phyloP scores from a whole-genome alignment of 2,888 invertebrate species.

The Tetrapedia diversipes region DNA sequence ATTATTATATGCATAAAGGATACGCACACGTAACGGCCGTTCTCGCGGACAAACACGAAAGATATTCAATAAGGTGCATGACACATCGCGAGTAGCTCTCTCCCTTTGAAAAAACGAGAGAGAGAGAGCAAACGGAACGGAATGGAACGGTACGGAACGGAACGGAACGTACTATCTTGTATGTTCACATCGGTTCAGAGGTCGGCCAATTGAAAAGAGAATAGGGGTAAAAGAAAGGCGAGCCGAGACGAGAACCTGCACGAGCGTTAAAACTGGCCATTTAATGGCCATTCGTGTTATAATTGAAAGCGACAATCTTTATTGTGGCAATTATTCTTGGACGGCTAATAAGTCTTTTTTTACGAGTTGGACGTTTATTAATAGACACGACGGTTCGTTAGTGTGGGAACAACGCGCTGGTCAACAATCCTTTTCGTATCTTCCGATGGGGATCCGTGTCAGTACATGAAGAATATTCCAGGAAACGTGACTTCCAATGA shows the following conservation, averaged over 20 bases:
- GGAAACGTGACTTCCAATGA: conserved; percentile 3
- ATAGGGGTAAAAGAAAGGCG: conserved; percentile 9
- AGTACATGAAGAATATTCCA: conserved; percentile 46
- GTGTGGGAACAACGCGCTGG: conserved; percentile 11
- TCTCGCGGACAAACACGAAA: conserved; percentile 55
- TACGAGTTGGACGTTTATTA: conserved; percentile 50
- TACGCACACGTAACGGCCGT: conserved; percentile 13
- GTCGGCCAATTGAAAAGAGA: conserved; percentile 56
- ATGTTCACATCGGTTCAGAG: conserved; percentile 54
- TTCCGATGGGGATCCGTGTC: conserved; percentile 52
- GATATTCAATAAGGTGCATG: conserved; percentile 62
- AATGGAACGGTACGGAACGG: conserved; percentile 23
- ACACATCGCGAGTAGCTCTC: conserved; percentile 41
- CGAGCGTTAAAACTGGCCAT: conserved; percentile 32
- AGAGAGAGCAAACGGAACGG: conserved; percentile 5
- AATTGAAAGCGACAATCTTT: conserved; percentile 60
- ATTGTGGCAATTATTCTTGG: conserved; percentile 58
- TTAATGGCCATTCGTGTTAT: conserved; percentile 53
- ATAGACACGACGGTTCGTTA: conserved; percentile 34
- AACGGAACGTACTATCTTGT: conserved; percentile 48
- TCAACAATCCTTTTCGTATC: conserved; percentile 58
- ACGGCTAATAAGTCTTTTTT: conserved; percentile 43
- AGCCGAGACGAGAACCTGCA: not conserved
- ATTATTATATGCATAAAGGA: conserved; percentile 10
- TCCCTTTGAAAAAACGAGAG: not conserved